Evolutionary conservation across 2,888 invertebrate genomes (phyloP), one percentile per base, ranked within the genome.

Genomic region (Eristalis intricaria): DNA sequence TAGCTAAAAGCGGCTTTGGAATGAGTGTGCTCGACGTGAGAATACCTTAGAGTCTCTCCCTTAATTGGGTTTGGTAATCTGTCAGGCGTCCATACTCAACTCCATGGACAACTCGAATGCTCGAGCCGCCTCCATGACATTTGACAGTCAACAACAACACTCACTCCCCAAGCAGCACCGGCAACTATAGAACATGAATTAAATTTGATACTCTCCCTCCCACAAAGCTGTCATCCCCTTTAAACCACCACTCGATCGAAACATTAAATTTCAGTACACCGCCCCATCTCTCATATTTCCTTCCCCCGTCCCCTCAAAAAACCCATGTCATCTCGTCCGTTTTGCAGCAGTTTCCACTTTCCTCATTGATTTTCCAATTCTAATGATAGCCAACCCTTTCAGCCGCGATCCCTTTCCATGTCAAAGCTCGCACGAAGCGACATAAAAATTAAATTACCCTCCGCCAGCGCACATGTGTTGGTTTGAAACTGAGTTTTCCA

Each of bases 401-500:
- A 50, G 26, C 60, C 60, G 26, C 60, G 60, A 60, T 60, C 26
- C 26, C 8, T 13, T 15, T 23, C 26, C 60, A 13, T 2, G 4
- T 22, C 23, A 23, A 10, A 22, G 23, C 22, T 22, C 58, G 8
- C 19, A 58, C 58, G 58, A 15, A 50, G 60, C 8, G 23, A 60
- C 11, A 60, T 23, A 60, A 60, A 60, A 60, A 60, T 60, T 29
- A 60, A 60, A 60, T 60, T 60, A 60, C 26, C 60, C 60, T 15
- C 26, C 60, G 13, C 26, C 60, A 32, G 32, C 10, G 26, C 60
- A 60, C 26, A 60, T 60, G 26, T 29, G 26, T 15, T 8, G 26
- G 13, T 26, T 23, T 13, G 13, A 60, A 60, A 60, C 60, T 7
- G 15, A 26, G 60, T 60, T 60, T 26, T 15, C 60, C 26, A 26